These are phyloP conservation scores for Globodera ellingtonae DNA, from an alignment of 1,140 invertebrate genomes.

Conservation along the genomic window DNA sequence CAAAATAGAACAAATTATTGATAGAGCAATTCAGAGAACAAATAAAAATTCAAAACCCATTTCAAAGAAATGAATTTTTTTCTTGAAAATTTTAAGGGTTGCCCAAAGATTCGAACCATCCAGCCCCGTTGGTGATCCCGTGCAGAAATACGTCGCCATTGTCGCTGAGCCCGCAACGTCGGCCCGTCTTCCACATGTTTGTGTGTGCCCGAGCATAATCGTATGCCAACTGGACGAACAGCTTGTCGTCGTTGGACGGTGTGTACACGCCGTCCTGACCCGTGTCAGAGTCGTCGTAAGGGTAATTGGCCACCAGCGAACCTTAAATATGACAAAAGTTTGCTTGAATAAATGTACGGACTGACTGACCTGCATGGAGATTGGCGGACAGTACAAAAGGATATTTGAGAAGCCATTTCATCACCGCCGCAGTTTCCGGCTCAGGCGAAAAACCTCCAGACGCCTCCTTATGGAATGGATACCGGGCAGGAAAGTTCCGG, in stretches of 20 bases:
- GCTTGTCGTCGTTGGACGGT: constrained; percentile 74
- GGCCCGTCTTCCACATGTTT: constrained; percentile 64
- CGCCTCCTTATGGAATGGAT: constrained; percentile 72
- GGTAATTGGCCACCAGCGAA: constrained; percentile 89
- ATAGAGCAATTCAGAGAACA: too few relatives aligned
- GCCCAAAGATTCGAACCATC: constrained; percentile 70
- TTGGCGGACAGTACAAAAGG: constrained; percentile 96
- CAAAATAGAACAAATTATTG: background rate
- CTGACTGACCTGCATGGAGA: constrained; percentile 77
- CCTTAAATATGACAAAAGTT: constrained; percentile 63
- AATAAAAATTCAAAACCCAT: too few relatives aligned
- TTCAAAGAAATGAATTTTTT: too few relatives aligned
- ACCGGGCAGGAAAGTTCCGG: constrained; percentile 94
- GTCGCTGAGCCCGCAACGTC: constrained; percentile 54
- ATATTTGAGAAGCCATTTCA: constrained; percentile 81
- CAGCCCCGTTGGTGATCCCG: constrained; percentile 84
- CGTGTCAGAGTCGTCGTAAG: constrained; percentile 79
- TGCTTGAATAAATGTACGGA: background rate
- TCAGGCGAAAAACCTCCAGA: constrained; percentile 69
- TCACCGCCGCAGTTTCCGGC: constrained; percentile 85
- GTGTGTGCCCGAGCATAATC: constrained; percentile 73
- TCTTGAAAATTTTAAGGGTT: background rate
- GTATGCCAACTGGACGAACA: constrained; percentile 81
- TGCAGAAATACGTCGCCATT: constrained; percentile 60
- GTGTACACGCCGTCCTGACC: constrained; percentile 68